Percentiles rank a stretch among this genome's conserved stretches.
Evolutionary conservation across 2,113 vertebrate genomes (phyloP).

Genomic region (Trachemys scripta): DNA sequence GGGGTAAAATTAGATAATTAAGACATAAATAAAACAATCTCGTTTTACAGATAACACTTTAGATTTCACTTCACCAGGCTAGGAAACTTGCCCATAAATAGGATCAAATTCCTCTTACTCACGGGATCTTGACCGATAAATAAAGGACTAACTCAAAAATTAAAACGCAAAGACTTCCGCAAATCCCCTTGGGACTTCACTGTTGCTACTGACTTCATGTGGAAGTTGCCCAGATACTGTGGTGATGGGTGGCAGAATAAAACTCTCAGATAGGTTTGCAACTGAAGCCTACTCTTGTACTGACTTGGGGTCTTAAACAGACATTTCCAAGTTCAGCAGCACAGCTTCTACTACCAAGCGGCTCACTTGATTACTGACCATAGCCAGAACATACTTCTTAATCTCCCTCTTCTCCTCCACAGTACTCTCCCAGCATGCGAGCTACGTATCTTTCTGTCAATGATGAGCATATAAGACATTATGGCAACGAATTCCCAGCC

Average conservation of each 20-base stretch:
- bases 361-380: accelerated
- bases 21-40: neutral
- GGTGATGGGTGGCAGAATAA: neutral
- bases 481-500: slow-evolving; percentile 86
- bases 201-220: neutral
- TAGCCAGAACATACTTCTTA: neutral
- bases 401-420: slow-evolving; percentile 19
- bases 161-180: neutral
- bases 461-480: slow-evolving; percentile 88
- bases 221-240: neutral
- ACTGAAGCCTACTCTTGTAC: neutral
- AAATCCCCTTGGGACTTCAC: neutral
- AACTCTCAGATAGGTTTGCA: neutral
- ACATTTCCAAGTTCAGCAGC: neutral
- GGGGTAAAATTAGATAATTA: neutral
- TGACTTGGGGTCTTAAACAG: neutral
- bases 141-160: neutral
- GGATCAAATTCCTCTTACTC: neutral
- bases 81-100: neutral
- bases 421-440: slow-evolving; percentile 98
- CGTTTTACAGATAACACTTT: neutral
- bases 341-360: neutral
- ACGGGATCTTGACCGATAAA: accelerated
- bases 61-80: neutral
- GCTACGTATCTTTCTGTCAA: slow-evolving; percentile 95